These are phyloP conservation scores for Elanoides forficatus DNA, from an alignment of 2,113 vertebrate species.

Conservation along the genomic window DNA sequence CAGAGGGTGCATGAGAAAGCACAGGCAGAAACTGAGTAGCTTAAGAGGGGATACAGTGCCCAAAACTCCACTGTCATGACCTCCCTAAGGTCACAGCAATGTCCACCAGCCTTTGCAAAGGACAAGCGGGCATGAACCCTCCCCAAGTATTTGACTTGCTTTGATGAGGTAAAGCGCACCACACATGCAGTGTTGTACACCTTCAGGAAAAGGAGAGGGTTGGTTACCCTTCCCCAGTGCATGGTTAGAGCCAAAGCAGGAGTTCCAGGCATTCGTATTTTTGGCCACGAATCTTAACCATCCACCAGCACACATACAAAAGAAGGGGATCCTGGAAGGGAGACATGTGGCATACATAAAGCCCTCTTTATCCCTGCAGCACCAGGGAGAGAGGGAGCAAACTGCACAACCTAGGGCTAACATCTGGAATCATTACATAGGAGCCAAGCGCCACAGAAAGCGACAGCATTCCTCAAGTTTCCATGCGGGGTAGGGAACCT, in stretches of 20 bases:
- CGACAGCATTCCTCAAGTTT: conserved; percentile 83
- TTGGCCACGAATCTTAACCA: neutral
- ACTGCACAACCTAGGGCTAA: conserved; percentile 70
- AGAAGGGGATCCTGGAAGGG: neutral
- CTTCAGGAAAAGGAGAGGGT: neutral
- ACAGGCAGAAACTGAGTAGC: neutral
- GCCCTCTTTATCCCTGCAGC: conserved; percentile 78
- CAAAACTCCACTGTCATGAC: fast-evolving
- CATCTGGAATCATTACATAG: conserved; percentile 93
- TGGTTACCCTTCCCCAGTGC: neutral
- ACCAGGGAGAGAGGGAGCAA: conserved; percentile 71
- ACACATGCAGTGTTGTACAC: neutral
- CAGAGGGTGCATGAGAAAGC: neutral
- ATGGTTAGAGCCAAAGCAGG: neutral
- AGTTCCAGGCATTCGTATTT: neutral
- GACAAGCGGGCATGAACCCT: neutral
- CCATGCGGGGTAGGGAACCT: conserved; percentile 82
- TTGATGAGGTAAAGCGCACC: neutral
- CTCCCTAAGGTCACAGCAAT: neutral
- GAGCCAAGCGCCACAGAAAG: conserved; percentile 79
- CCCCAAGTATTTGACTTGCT: neutral
- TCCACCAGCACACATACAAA: neutral
- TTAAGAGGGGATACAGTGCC: neutral
- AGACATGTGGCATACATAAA: conserved; percentile 31
- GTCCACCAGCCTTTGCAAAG: neutral